Evolutionary conservation across 2,113 vertebrate genomes (phyloP), one percentile per base, ranked within the genome.

Genomic region (Diadophis punctatus): DNA sequence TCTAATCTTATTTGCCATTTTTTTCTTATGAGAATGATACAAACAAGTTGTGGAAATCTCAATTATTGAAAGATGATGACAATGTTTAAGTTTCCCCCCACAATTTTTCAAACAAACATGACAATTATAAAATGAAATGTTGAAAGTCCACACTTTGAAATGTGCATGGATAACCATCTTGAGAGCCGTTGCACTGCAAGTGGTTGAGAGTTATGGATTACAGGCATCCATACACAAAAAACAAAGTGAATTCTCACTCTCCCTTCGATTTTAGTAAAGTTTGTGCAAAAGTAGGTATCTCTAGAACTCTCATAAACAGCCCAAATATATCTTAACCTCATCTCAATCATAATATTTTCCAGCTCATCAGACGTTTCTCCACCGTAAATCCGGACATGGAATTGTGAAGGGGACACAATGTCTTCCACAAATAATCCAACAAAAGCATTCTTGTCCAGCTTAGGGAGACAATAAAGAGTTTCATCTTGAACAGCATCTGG

Each of bases 271-370:
- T 16, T 51, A 87, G 25, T 2, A 12, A 10, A 1, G 60, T 12
- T 58, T 89, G 90, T 43, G 51, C 23, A 20, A n/a, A 39, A 11
- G 16, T 16, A 88, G 34, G 46, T 56, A n/a, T 90, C 23, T 43
- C 14, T 10, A 58, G 22, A 27, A 14, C 39, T 22, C 5, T 46
- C 12, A 2, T 2, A 4, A 20, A 8, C 0, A 0, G 1, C 12
- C 0, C 87, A 49, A 87, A 86, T 3, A 25, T 10, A 63, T 39
- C 90, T 97, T 1, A 93, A 99, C 99, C 98, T 98, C 98, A 99
- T 99, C 94, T 98, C 98, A 92, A 99, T 94, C 98, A 99, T 99
- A 98, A 99, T 98, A 93, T 98, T 96, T 94, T 98, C 98, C 56
- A 99, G 96, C 8, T 97, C 95, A 53, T 95, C 95, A 63, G 98